Evolutionary conservation across 1,140 invertebrate genomes (phyloP).

Genomic region (Philaenus spumarius): DNA sequence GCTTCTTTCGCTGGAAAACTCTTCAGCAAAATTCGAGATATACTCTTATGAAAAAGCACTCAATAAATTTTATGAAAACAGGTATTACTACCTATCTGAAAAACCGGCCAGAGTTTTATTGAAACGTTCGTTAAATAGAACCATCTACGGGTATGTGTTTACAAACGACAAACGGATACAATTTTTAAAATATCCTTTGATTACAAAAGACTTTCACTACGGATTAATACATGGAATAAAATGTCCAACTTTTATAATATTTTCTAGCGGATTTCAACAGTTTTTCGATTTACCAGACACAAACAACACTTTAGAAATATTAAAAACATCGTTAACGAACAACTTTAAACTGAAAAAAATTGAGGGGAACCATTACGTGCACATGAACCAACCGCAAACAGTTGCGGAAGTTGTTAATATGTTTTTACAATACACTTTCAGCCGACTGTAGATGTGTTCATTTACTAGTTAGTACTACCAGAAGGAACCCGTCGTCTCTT

Average conservation of each 20-base stretch:
- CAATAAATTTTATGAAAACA: constrained; percentile 37
- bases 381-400: constrained; percentile 50
- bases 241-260: constrained; percentile 34
- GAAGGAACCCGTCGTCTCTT: too few relatives aligned
- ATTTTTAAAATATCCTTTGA: constrained; percentile 7
- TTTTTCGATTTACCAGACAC: constrained; percentile 21
- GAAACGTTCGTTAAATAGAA: constrained; percentile 39
- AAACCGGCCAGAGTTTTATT: constrained; percentile 44
- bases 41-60: constrained; percentile 48
- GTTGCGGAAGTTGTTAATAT: constrained; percentile 40
- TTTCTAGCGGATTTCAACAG: constrained; percentile 24
- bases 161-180: constrained; percentile 38
- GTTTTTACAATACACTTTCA: constrained; percentile 34
- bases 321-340: constrained; percentile 24
- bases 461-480: too few relatives aligned
- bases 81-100: constrained; percentile 35
- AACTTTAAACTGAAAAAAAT: constrained; percentile 39
- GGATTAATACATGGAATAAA: constrained; percentile 23
- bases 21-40: constrained; percentile 25
- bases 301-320: constrained; percentile 31
- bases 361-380: constrained; percentile 56
- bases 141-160: constrained; percentile 35
- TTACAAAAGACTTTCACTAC: constrained; percentile 23
- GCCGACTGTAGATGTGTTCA: too few relatives aligned
- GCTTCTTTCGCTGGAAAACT: constrained; percentile 22